Percentiles rank a stretch among this genome's conserved stretches.
phyloP scores from a whole-genome alignment of 2,888 invertebrate species.

The Nomada ruficornis region DNA sequence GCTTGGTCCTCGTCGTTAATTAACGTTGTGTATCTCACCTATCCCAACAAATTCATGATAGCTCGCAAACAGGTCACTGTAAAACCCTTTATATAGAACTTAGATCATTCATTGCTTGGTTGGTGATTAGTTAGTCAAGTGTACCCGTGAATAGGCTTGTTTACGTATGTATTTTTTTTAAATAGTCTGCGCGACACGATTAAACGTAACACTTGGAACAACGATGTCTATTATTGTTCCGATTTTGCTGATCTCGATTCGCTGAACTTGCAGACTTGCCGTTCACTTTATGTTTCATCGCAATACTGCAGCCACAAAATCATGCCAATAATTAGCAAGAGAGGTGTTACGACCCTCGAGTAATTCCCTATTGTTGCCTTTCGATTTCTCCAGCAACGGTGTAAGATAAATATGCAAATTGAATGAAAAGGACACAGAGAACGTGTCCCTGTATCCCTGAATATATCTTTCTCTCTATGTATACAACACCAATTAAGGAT shows the following conservation, averaged over 20 bases:
- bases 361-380: slow-evolving; percentile 14
- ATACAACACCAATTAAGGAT: slow-evolving; percentile 18
- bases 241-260: neutral
- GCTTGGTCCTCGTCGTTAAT: slow-evolving; percentile 61
- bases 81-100: slow-evolving; percentile 22
- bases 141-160: neutral
- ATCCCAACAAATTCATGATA: slow-evolving; percentile 32
- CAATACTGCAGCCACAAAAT: neutral
- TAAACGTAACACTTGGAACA: neutral
- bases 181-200: neutral
- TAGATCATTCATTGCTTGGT: slow-evolving; percentile 36
- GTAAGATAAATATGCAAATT: neutral
- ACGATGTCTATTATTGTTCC: neutral
- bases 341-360: slow-evolving; percentile 62
- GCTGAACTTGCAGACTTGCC: neutral
- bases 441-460: slow-evolving; percentile 49
- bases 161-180: slow-evolving; percentile 8
- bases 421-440: slow-evolving; percentile 59
- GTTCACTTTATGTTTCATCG: neutral
- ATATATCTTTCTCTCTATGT: slow-evolving; percentile 20
- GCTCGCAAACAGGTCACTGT: slow-evolving; percentile 12
- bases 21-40: slow-evolving; percentile 62
- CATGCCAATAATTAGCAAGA: neutral
- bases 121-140: slow-evolving; percentile 8
- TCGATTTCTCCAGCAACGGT: slow-evolving; percentile 13